Percentiles rank a stretch among this genome's conserved stretches.
phyloP scores from a whole-genome alignment of 2,113 vertebrate genomes.

The Ictalurus punctatus region DNA sequence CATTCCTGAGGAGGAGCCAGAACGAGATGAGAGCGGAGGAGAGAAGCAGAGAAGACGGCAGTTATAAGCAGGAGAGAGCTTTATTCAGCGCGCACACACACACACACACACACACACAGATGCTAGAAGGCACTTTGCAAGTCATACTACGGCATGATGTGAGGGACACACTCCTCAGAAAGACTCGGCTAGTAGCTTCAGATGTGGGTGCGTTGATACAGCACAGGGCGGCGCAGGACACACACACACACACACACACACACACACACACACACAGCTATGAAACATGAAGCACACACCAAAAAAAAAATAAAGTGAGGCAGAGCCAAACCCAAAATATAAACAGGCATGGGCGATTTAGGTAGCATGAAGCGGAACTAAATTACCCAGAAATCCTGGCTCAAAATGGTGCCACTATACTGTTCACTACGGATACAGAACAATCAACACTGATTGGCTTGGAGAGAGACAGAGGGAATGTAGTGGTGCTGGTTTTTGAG shows the following conservation, averaged over 20 bases:
- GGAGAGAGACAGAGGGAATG: conserved; percentile 8
- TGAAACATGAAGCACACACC: not conserved
- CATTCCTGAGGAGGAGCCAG: conserved; percentile 88
- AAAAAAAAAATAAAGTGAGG: not conserved
- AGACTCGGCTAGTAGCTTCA: conserved; percentile 8
- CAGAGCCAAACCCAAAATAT: conserved; percentile 24
- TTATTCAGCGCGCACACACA: conserved; percentile 32
- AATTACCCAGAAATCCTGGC: conserved; percentile 22
- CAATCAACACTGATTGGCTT: conserved; percentile 45
- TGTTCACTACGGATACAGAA: not conserved
- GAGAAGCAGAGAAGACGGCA: conserved; percentile 83
- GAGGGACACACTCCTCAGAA: conserved; percentile 49
- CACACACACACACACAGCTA: conserved; percentile 17
- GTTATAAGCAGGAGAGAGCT: conserved; percentile 30
- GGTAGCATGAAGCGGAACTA: conserved; percentile 5
- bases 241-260: conserved; percentile 31
- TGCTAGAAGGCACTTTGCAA: conserved; percentile 53
- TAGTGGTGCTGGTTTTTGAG: conserved; percentile 6
- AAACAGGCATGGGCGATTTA: conserved; percentile 9
- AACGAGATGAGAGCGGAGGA: conserved; percentile 83
- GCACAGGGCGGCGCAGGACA: conserved; percentile 30
- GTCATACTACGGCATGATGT: conserved; percentile 54
- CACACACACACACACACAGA: conserved; percentile 36
- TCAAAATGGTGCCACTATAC: conserved; percentile 13
- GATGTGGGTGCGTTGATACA: conserved; percentile 2